These are phyloP conservation scores for Bergia puertoricense DNA, from an alignment of 92 coral and sea anemone genomes.

Conservation along the genomic window DNA sequence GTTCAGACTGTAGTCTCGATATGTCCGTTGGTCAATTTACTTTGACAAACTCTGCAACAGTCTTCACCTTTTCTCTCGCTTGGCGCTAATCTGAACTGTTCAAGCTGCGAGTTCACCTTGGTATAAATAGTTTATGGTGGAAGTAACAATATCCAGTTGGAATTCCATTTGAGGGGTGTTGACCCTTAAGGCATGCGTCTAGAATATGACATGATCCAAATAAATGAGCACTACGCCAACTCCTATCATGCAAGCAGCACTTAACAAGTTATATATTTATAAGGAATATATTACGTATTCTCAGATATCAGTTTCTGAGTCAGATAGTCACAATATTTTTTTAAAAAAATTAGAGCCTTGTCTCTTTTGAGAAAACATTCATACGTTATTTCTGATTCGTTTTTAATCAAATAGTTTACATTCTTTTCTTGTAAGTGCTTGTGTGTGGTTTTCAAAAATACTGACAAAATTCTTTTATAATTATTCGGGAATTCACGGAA, in stretches of 20 bases:
- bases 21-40: background rate
- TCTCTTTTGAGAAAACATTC: background rate
- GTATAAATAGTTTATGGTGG: slow-evolving; percentile 11
- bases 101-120: background rate
- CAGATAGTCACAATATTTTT: background rate
- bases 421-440: background rate
- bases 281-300: background rate
- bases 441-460: slow-evolving; percentile 5
- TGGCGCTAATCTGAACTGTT: background rate
- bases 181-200: slow-evolving; percentile 26
- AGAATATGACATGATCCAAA: background rate
- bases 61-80: background rate
- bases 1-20: background rate
- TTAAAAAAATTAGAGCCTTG: background rate
- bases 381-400: background rate
- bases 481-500: background rate
- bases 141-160: slow-evolving; percentile 32
- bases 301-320: background rate
- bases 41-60: background rate
- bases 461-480: background rate
- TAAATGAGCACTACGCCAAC: background rate
- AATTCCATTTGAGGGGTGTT: slow-evolving; percentile 27
- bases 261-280: background rate
- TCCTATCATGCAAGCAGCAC: background rate
- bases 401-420: slow-evolving; percentile 18